A percentile compares a stretch with the other conserved stretches of the same genome.
Evolutionary conservation across 2,797 vertebrate genomes (phyloP).

Genomic region (Phataginus tetradactyla): DNA sequence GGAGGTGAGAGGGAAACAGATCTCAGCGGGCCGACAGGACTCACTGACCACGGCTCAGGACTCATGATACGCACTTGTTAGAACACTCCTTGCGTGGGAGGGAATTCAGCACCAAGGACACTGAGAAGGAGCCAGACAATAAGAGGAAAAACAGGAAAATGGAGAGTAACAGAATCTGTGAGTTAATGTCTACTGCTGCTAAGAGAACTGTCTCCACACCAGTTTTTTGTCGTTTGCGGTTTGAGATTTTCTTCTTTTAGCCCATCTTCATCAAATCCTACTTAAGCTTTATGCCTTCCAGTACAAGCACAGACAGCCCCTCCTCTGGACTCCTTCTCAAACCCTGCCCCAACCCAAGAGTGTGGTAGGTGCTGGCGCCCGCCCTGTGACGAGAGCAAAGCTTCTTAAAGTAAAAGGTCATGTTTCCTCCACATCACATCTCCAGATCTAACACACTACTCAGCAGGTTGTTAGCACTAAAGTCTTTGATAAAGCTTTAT

Average conservation of each 20-base stretch:
- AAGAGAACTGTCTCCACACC: not conserved
- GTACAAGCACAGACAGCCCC: not conserved
- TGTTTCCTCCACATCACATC: not conserved
- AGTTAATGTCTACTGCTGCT: not conserved
- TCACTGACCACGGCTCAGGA: not conserved
- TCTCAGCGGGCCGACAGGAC: not conserved
- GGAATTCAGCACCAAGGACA: not conserved
- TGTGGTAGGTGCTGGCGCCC: not conserved
- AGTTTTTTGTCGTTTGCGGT: not conserved
- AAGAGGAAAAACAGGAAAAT: not conserved
- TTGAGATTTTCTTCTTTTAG: not conserved
- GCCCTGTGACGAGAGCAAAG: not conserved
- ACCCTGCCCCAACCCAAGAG: not conserved
- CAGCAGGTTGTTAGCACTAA: not conserved
- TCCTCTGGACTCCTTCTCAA: not conserved
- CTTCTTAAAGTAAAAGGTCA: not conserved
- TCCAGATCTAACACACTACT: not conserved
- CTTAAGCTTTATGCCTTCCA: not conserved
- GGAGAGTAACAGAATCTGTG: not conserved
- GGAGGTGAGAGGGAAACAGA: not conserved
- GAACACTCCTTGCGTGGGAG: not conserved
- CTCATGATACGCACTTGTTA: not conserved
- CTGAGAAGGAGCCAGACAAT: not conserved
- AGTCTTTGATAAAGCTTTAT: not conserved
- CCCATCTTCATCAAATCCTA: not conserved